Conservation (phyloP, 1,140 invertebrate species). For the Drosophila lacteicornis region DNA sequence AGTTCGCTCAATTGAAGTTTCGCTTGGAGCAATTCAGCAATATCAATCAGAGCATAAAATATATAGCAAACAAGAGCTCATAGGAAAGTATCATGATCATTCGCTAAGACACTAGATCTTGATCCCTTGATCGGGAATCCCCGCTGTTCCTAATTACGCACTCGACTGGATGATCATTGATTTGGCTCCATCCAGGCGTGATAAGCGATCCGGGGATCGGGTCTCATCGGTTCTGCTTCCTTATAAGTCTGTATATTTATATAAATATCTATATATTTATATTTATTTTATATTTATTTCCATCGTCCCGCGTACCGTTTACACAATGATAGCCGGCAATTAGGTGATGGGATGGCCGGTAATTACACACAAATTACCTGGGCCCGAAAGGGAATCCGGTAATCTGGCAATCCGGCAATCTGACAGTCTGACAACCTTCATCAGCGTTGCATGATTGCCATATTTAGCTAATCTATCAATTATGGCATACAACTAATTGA, state of each 20-base stretch:
- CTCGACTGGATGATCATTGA: conserved; percentile 20
- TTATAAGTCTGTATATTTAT: not conserved
- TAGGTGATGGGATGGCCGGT: conserved; percentile 23
- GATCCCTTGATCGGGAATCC: not conserved
- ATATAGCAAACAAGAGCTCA: not conserved
- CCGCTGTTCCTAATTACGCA: conserved; percentile 25
- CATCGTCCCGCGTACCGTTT: conserved; percentile 11
- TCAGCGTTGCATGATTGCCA: conserved; percentile 46
- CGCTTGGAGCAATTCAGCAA: not conserved
- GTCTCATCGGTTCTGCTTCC: conserved; percentile 14
- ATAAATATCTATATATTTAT: not conserved
- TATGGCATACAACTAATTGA: conserved; percentile 59
- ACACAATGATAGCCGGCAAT: conserved; percentile 37
- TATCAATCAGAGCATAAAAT: conserved; percentile 2
- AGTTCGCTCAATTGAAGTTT: not conserved
- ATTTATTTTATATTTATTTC: not conserved
- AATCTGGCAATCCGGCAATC: conserved; percentile 22
- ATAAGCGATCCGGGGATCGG: conserved; percentile 10
- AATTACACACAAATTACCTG: conserved; percentile 45
- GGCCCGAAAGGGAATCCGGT: conserved; percentile 29
- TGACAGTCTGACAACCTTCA: conserved; percentile 39
- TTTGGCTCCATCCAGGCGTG: conserved; percentile 21
- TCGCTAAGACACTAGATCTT: not conserved
- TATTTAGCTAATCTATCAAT: conserved; percentile 60
- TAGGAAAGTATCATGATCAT: not conserved